Evolutionary conservation across 2,113 vertebrate genomes (phyloP).

Genomic region (Bubo blakistoni): DNA sequence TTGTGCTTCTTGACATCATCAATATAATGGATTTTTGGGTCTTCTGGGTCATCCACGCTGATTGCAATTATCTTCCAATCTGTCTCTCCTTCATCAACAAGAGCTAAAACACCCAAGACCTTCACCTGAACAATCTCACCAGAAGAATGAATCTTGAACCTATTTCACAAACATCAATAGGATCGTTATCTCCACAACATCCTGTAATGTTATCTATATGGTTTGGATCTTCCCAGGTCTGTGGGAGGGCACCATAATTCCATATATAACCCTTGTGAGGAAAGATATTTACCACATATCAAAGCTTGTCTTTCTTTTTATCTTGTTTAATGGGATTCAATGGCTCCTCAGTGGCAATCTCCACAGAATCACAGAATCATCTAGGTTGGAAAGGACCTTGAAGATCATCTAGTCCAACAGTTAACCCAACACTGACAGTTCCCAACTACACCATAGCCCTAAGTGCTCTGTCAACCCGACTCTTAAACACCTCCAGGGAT

Average conservation of each 20-base stretch:
- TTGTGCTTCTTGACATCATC: no score
- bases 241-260: slow-evolving; percentile 97
- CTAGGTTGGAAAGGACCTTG: no score
- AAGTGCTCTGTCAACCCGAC: no score
- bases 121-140: slow-evolving; percentile 93
- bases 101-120: slow-evolving; percentile 87
- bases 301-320: slow-evolving; percentile 85
- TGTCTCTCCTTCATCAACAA: slow-evolving; percentile 93
- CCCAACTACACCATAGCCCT: no score
- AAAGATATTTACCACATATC: slow-evolving; percentile 92
- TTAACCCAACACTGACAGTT: no score
- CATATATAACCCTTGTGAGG: slow-evolving; percentile 98
- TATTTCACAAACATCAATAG: slow-evolving; percentile 94
- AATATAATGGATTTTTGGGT: slow-evolving; percentile 75
- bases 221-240: slow-evolving; percentile 97
- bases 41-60: slow-evolving; percentile 86
- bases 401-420: no score
- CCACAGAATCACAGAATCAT: no score
- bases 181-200: slow-evolving; percentile 93
- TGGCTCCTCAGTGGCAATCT: slow-evolving; percentile 91
- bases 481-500: no score
- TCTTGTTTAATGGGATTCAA: slow-evolving; percentile 98
- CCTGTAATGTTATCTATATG: slow-evolving; percentile 79
- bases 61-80: slow-evolving; percentile 98
- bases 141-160: slow-evolving; percentile 82